phyloP scores from a whole-genome alignment of 2,888 invertebrate genomes.

The Helobdella robusta region DNA sequence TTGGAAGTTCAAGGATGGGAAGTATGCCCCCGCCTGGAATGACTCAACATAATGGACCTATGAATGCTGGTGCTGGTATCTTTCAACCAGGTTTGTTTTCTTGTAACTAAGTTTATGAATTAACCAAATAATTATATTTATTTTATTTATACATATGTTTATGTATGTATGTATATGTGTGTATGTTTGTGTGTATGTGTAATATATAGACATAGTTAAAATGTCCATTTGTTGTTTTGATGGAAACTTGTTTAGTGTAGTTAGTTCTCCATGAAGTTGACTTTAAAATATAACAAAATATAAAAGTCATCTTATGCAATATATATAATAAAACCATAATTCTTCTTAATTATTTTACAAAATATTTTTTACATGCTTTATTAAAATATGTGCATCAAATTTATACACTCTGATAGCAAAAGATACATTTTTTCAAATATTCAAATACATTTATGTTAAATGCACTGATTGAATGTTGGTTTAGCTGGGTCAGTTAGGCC shows the following conservation, averaged over 20 bases:
- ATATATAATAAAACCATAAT: too few relatives aligned
- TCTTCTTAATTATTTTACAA: too few relatives aligned
- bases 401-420: too few relatives aligned
- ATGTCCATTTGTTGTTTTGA: neutral
- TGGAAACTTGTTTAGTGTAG: neutral
- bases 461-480: constrained; percentile 2
- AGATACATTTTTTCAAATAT: too few relatives aligned
- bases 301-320: too few relatives aligned
- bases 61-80: constrained; percentile 8
- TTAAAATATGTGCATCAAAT: too few relatives aligned
- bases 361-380: too few relatives aligned
- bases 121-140: neutral
- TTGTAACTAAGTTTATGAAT: neutral
- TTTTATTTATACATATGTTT: neutral
- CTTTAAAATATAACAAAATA: neutral
- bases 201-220: neutral
- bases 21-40: constrained; percentile 18
- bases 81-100: neutral
- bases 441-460: constrained; percentile 1
- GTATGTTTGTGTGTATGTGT: too few relatives aligned
- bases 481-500: constrained; percentile 20
- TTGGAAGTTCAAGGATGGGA: constrained; percentile 20
- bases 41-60: constrained; percentile 15
- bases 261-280: neutral
- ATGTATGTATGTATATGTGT: too few relatives aligned